Base-by-base conservation (phyloP, 2,797 vertebrate species). In the Hippocampus kuda region DNA sequence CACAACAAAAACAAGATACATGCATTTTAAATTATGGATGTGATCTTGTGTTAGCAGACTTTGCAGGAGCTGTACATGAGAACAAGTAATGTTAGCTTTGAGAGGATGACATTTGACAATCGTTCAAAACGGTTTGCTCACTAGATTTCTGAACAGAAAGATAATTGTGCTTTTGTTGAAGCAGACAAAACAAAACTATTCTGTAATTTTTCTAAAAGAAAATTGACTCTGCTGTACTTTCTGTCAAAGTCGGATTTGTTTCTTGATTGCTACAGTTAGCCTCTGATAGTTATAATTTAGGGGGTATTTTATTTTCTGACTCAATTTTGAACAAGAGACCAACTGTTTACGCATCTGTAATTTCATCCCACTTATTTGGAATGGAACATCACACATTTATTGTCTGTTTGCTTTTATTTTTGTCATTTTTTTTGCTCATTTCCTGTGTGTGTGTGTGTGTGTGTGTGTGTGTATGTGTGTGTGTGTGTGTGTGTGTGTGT, bases 341-440 rank as follows among this genome's bases (percentile, higher is more conserved):
- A 59, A 48, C 66, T 81, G 66, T 66, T 61, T 70, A 70, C 73
- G 30, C 20, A 75, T 81, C 51, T 68, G 77, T 80, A 71, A 75
- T 65, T 65, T 84, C 82, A 85, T 84, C 73, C 18, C 77, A 70
- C 72, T 86, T 42, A 82, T 84, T 81, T 87, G 75, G 71, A 83
- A 76, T 81, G 76, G 75, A 79, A 78, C 77, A 49, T 69, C 62
- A 82, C 86, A 86, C 80, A 71, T 83, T 87, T 75, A 77, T 79
- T 85, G 87, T 88, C 80, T 79, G 44, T 86, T 84, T 83, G 61
- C 60, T 83, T 86, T 84, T 81, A 65, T 82, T 85, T 85, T 75
- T 68, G 57, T 72, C 57, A 72, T 73, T 83, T 88, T 85, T 88
- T 84, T 82, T 82, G 70, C 85, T 86, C 76, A 70, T 84, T 79